Evolutionary conservation across 2,888 invertebrate genomes (phyloP), one percentile per base, ranked within the genome.

Genomic region (Acanthosepion pharaonis): DNA sequence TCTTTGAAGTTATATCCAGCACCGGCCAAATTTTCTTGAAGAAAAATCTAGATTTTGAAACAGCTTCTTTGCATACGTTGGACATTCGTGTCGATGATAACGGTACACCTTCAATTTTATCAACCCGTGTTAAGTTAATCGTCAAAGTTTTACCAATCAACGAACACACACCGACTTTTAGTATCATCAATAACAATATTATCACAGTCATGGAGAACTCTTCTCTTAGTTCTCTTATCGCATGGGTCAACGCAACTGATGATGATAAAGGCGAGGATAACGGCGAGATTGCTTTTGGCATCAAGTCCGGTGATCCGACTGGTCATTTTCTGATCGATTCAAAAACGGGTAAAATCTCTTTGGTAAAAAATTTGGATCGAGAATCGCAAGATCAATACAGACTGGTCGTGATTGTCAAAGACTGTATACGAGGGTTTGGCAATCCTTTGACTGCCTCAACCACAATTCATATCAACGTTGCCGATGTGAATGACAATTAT

Each of bases 401-500:
- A 11, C 64, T 95, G 25, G 91, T 94, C 33, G 95, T 99, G 0
- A 99, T 99, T 97, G 99, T 99, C 3, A 98, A 98, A 97, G 99
- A 99, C 98, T 51, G 93, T 28, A 28, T 93, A n/a, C 49, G 53
- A 28, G 93, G 49, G 18, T 25, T n/a, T 51, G 98, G 98, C 95
- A 99, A 98, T 94, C 98, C 99, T 92, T 99, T 99, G 64, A 98
- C 98, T 96, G 99, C 99, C 11, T 98, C 99, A 95, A 99, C 99
- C 55, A 98, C 51, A 15, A 28, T 94, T 23, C 92, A 92, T 9
- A 91, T 94, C 15, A 48, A 91, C 5, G 93, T 94, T 4, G 42
- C 28, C 9, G 78, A 94, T 48, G 23, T 94, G n/a, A 94, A 94
- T 48, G 94, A 94, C 42, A 95, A 93, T 48, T 95, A 49, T 51